Conservation (phyloP, 2,797 vertebrate genomes). For the Pseudochirops cupreus region DNA sequence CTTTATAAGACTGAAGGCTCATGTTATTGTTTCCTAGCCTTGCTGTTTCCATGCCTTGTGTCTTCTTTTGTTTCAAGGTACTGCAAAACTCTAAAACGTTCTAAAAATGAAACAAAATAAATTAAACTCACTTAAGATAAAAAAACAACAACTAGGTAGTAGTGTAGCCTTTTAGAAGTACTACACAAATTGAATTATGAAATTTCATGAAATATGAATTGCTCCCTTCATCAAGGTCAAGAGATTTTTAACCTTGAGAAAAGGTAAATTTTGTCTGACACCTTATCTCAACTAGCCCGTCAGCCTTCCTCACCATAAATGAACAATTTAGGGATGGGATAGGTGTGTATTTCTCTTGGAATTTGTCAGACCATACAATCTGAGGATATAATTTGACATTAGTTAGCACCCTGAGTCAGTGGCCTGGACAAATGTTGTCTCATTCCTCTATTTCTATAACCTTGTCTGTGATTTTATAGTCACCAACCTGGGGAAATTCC, state of each 20-base stretch:
- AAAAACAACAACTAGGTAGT: background rate
- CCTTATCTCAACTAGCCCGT: background rate
- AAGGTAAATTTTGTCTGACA: background rate
- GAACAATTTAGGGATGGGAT: background rate
- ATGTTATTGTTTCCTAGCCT: background rate
- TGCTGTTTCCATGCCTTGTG: background rate
- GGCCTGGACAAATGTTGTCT: background rate
- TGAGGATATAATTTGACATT: background rate
- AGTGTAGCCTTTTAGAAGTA: background rate
- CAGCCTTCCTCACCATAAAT: background rate
- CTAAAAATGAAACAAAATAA: background rate
- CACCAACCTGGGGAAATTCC: background rate
- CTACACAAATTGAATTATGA: background rate
- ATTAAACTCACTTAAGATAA: background rate
- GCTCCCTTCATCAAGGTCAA: background rate
- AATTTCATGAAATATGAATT: background rate
- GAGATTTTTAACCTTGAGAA: background rate
- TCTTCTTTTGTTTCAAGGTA: background rate
- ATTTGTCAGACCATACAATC: background rate
- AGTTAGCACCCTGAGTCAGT: background rate
- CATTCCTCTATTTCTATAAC: background rate
- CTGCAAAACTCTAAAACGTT: background rate
- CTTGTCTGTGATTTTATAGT: background rate
- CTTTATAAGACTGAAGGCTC: background rate
- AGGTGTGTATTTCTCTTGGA: background rate